Evolutionary conservation across 1,140 invertebrate genomes (phyloP).

Genomic region (Coptotermes formosanus): DNA sequence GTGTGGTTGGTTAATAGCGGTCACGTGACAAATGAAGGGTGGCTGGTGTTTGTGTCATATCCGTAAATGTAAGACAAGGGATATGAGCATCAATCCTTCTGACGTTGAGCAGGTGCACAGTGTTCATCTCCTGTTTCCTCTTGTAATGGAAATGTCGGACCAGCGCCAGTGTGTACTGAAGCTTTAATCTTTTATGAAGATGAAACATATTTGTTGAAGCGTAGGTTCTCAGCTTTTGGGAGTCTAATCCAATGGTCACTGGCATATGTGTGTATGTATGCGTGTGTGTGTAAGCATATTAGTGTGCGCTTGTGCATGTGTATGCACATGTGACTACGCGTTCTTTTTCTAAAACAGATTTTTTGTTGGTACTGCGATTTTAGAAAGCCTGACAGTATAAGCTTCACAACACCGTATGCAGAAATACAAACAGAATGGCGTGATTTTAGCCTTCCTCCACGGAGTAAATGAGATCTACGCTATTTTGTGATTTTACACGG

Average conservation of each 20-base stretch:
- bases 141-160: not conserved
- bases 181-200: not conserved
- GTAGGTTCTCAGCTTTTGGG: not conserved
- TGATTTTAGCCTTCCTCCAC: too few relatives aligned
- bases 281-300: too few relatives aligned
- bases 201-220: not conserved
- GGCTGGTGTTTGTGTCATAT: not conserved
- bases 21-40: constrained; percentile 10
- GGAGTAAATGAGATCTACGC: too few relatives aligned
- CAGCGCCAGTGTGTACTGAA: too few relatives aligned
- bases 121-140: not conserved
- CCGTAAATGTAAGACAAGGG: not conserved
- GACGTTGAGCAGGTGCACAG: not conserved
- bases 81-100: not conserved
- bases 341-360: too few relatives aligned
- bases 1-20: not conserved
- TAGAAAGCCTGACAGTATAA: too few relatives aligned
- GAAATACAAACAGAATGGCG: too few relatives aligned
- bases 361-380: too few relatives aligned
- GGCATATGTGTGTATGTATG: not conserved
- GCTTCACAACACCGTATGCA: too few relatives aligned
- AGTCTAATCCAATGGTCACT: not conserved
- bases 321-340: too few relatives aligned
- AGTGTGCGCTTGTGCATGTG: too few relatives aligned
- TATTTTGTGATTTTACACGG: too few relatives aligned